Evolutionary conservation across 2,888 invertebrate species (phyloP).

Genomic region (Pristionchus arcanus): DNA sequence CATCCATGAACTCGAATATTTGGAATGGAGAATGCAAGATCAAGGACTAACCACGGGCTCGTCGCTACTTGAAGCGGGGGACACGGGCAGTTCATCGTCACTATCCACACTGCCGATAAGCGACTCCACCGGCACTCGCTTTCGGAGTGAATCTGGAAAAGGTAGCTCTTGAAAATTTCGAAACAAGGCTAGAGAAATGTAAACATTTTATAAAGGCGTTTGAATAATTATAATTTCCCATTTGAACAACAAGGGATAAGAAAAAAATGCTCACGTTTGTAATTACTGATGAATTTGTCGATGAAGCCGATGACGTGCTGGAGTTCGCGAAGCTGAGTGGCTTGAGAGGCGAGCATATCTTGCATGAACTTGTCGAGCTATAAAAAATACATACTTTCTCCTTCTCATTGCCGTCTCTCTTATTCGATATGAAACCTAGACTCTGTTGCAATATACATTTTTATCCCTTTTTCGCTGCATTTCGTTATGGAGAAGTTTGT

Average conservation of each 20-base stretch:
- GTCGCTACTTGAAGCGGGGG: conserved; percentile 13
- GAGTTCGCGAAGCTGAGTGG: not conserved
- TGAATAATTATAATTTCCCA: not conserved
- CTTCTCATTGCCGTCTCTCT: not conserved
- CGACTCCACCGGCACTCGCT: conserved; percentile 25
- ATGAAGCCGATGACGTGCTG: conserved; percentile 7
- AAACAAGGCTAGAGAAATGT: not conserved
- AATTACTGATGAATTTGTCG: conserved; percentile 1
- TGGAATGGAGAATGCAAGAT: not conserved
- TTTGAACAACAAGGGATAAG: not conserved
- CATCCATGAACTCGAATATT: too few relatives aligned
- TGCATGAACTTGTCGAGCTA: conserved; percentile 32
- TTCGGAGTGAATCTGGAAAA: conserved; percentile 10
- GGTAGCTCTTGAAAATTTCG: too few relatives aligned
- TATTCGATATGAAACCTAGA: not conserved
- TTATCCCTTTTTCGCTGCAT: too few relatives aligned
- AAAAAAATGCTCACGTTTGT: not conserved
- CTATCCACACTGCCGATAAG: conserved; percentile 29
- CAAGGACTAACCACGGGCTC: not conserved
- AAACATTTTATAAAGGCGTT: too few relatives aligned
- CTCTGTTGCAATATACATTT: too few relatives aligned
- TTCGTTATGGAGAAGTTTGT: too few relatives aligned
- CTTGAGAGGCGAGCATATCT: not conserved
- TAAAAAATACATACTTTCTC: not conserved
- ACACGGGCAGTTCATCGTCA: conserved; percentile 8